phyloP scores from a whole-genome alignment of 2,797 vertebrate species.

The Pangasius larnaudii region DNA sequence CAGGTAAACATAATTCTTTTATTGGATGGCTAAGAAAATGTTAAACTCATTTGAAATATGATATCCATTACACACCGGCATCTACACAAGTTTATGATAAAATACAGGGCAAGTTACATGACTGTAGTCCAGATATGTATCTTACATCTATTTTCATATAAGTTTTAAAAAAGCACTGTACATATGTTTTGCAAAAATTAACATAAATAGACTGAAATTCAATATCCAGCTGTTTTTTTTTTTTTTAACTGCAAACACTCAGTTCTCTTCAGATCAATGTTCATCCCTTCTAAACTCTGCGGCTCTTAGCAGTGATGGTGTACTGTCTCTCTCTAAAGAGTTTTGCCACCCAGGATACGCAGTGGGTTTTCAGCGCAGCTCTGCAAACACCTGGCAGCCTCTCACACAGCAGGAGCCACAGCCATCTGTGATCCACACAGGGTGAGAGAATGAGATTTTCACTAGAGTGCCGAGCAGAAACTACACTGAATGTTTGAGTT shows the following conservation, averaged over 20 bases:
- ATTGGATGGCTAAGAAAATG: background rate
- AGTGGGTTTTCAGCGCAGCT: conserved; percentile 76
- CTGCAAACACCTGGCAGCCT: conserved; percentile 79
- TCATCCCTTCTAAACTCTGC: background rate
- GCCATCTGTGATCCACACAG: conserved; percentile 66
- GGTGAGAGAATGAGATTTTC: conserved; percentile 66
- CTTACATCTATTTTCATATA: background rate
- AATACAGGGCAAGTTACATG: background rate
- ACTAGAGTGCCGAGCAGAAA: background rate
- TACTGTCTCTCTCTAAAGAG: conserved; percentile 63
- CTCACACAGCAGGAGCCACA: conserved; percentile 69
- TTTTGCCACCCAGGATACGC: conserved; percentile 76
- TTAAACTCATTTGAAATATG: background rate
- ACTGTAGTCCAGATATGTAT: background rate
- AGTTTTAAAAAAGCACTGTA: background rate
- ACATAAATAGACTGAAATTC: conserved; percentile 17
- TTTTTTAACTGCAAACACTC: conserved; percentile 30
- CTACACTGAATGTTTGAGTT: background rate
- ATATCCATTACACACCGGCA: background rate
- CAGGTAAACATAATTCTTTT: conserved; percentile 70
- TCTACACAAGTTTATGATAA: conserved; percentile 12
- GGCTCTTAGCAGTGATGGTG: background rate
- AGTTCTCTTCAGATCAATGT: background rate
- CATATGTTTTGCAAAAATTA: background rate
- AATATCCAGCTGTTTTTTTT: background rate